Evolutionary conservation across 2,797 vertebrate genomes (phyloP).

Genomic region (Coilia nasus): DNA sequence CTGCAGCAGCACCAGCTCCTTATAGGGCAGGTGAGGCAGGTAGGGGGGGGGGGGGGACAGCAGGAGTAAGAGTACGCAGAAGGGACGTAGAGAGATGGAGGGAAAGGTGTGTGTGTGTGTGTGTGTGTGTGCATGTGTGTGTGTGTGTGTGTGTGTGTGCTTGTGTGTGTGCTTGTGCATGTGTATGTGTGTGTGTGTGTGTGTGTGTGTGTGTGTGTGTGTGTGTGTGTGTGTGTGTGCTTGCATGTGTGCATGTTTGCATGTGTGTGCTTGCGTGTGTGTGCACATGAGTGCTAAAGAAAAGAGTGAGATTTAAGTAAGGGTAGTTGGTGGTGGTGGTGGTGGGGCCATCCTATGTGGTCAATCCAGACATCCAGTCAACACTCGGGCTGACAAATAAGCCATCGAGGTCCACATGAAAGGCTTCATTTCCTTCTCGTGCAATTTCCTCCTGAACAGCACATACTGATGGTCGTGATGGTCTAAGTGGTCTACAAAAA

Average conservation of each 20-base stretch:
- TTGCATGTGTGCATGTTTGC: too few relatives aligned
- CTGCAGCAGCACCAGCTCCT: not conserved
- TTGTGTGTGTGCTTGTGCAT: conserved; percentile 39
- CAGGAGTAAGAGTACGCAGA: not conserved
- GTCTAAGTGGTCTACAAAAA: not conserved
- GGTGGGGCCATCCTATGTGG: not conserved
- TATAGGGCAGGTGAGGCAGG: not conserved
- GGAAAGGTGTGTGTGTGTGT: not conserved
- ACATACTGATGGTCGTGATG: not conserved
- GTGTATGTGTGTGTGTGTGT: too few relatives aligned
- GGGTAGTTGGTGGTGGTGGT: too few relatives aligned
- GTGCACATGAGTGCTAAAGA: too few relatives aligned
- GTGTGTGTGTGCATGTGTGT: conserved; percentile 23
- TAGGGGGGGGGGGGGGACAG: not conserved
- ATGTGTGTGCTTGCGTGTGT: too few relatives aligned
- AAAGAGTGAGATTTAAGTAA: too few relatives aligned
- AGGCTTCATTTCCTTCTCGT: not conserved
- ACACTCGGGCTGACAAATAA: conserved; percentile 9
- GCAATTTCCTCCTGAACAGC: not conserved
- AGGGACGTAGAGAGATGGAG: not conserved
- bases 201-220: too few relatives aligned
- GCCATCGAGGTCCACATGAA: conserved; percentile 25
- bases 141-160: conserved; percentile 62
- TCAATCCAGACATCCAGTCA: conserved; percentile 15
- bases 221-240: too few relatives aligned